phyloP scores from a whole-genome alignment of 1,140 invertebrate genomes.

The Brachystomella parvula region DNA sequence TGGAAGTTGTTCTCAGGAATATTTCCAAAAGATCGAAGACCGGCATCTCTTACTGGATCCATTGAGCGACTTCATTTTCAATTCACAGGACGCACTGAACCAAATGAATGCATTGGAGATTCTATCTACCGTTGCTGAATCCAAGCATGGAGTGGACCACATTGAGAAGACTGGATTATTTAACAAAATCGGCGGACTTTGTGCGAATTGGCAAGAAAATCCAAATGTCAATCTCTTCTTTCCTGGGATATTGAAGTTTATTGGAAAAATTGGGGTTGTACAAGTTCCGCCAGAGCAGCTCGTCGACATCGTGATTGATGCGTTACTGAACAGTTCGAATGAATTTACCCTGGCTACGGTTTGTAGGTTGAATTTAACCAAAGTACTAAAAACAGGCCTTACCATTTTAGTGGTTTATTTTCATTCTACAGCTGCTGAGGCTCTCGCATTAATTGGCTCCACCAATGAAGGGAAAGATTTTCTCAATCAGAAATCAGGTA shows the following conservation, averaged over 20 bases:
- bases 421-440: conserved; percentile 18
- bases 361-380: not conserved
- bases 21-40: conserved; percentile 23
- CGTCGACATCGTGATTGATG: conserved; percentile 25
- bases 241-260: conserved; percentile 33
- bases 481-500: not conserved
- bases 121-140: conserved; percentile 25
- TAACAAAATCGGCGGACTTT: conserved; percentile 20
- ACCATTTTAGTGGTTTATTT: not conserved
- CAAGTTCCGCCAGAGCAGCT: conserved; percentile 22
- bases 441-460: conserved; percentile 32
- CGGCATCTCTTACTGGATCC: conserved; percentile 20
- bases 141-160: conserved; percentile 26
- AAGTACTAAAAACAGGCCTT: not conserved
- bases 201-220: conserved; percentile 24
- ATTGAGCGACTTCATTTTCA: conserved; percentile 15
- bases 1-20: conserved; percentile 7
- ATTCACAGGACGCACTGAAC: conserved; percentile 17
- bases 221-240: conserved; percentile 23
- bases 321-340: conserved; percentile 9
- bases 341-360: conserved; percentile 16
- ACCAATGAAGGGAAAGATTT: conserved; percentile 30
- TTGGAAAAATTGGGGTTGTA: conserved; percentile 31
- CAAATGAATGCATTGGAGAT: conserved; percentile 37
- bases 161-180: conserved; percentile 19